phyloP scores from a whole-genome alignment of 1,140 invertebrate species.

The Drosophila bifasciata region DNA sequence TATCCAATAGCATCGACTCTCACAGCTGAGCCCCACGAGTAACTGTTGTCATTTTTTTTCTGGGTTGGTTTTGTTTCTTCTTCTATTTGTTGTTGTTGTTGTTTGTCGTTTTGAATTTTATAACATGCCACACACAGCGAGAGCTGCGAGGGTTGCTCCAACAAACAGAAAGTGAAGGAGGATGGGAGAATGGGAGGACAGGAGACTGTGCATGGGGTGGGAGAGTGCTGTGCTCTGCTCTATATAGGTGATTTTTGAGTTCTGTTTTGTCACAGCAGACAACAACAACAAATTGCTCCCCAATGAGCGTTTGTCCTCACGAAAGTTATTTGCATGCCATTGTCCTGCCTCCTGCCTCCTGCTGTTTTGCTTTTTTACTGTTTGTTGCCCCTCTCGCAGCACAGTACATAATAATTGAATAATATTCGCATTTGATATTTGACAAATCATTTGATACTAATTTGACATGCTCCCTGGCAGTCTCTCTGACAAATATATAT shows the following conservation, averaged over 20 bases:
- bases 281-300: slow-evolving; percentile 77
- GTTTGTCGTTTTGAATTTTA: slow-evolving; percentile 64
- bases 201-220: too few species aligned
- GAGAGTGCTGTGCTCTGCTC: not conserved
- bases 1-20: too few species aligned
- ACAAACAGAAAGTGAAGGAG: not conserved
- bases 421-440: slow-evolving; percentile 78
- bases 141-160: slow-evolving; percentile 51
- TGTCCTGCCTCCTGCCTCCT: slow-evolving; percentile 3
- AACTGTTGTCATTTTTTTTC: too few species aligned
- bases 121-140: slow-evolving; percentile 45
- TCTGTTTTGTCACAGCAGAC: slow-evolving; percentile 20
- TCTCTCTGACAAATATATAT: too few species aligned
- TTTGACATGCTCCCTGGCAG: slow-evolving; percentile 73
- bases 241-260: slow-evolving; percentile 60
- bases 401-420: slow-evolving; percentile 79
- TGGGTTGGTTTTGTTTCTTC: slow-evolving; percentile 13
- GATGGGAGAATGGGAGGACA: too few species aligned
- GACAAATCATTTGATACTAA: slow-evolving; percentile 79
- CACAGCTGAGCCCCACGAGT: too few species aligned
- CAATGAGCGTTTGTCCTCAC: slow-evolving; percentile 62
- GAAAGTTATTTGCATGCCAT: slow-evolving; percentile 72
- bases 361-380: slow-evolving; percentile 9
- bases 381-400: slow-evolving; percentile 30
- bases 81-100: slow-evolving; percentile 20